These are phyloP conservation scores for Struthidea cinerea DNA, from an alignment of 2,113 vertebrate species.

Conservation along the genomic window DNA sequence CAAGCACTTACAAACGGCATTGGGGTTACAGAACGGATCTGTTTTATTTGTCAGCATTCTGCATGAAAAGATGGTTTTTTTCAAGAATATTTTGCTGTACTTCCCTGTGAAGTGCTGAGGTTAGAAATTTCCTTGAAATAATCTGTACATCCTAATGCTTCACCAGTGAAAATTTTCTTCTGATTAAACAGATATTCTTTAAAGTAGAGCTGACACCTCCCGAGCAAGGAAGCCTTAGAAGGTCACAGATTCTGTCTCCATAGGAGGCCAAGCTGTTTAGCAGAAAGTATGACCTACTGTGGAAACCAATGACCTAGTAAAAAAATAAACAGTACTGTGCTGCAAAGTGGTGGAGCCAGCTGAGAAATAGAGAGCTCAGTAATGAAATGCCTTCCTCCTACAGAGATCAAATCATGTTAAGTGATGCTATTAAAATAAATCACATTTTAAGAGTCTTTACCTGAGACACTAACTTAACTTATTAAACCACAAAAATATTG, in stretches of 20 bases:
- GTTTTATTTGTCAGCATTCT: neutral
- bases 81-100: neutral
- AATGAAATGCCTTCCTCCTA: slow-evolving; percentile 36
- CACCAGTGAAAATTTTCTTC: neutral
- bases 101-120: neutral
- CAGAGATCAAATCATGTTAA: slow-evolving; percentile 42
- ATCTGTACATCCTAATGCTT: neutral
- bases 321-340: slow-evolving; percentile 1
- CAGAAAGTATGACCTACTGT: slow-evolving; percentile 23
- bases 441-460: neutral
- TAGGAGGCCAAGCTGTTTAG: slow-evolving; percentile 32
- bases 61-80: neutral
- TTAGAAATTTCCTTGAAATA: neutral
- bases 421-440: slow-evolving; percentile 30
- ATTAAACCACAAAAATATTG: neutral
- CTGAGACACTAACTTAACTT: neutral
- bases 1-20: neutral
- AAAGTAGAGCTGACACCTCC: neutral
- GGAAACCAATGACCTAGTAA: slow-evolving; percentile 23
- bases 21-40: neutral
- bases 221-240: neutral
- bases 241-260: slow-evolving; percentile 37
- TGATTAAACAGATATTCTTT: slow-evolving; percentile 13
- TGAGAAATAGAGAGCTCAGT: slow-evolving; percentile 8
- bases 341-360: neutral